Base-by-base conservation (phyloP, 2,888 invertebrate species). In the Xestia c-nigrum region DNA sequence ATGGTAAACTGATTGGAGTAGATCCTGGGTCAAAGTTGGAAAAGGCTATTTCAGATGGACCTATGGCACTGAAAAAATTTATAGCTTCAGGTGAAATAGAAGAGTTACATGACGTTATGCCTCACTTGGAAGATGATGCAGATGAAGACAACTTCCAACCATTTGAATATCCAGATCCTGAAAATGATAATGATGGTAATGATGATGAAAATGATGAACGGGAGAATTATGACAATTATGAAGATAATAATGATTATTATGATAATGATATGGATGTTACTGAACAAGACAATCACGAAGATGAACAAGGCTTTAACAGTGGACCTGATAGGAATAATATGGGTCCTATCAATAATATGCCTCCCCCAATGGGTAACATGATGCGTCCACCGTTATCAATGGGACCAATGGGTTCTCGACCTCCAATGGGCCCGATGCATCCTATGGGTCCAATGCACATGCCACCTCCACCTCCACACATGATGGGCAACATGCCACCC, bases 41-140 rank as follows among this genome's bases (percentile, higher is more conserved):
- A 89, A 97, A 97, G 85, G 98, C 98, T 12, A 98, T 98, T 85
- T 96, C 97, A 24, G 98, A 98, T 89, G 98, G 98, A 10, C 97
- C 98, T 21, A 97, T 98, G 72, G 98, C 98, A 63, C 96, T 99
- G 38, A 98, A 98, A 90, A 98, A 97, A 90, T 98, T 97, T 87
- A 98, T 98, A 52, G 98, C 98, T 86, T 98, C 98, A 1, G 98
- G 98, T 19, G 98, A 98, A 93, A 97, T 99, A 83, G 98, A 98
- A 90, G 98, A 98, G 90, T 92, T 98, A 55, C 97, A 97, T 76
- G 98, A 98, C 92, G 98, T 98, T 6, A 98, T 98, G 94, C 98
- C 98, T 6, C 97, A 97, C 82, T 94, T 97, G 71, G 98, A 98
- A 83, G 97, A 97, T 63, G 96, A 97, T 93, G 97, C 97, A 50